phyloP scores from a whole-genome alignment of 1,140 invertebrate genomes.

The Holcopasites calliopsidis region DNA sequence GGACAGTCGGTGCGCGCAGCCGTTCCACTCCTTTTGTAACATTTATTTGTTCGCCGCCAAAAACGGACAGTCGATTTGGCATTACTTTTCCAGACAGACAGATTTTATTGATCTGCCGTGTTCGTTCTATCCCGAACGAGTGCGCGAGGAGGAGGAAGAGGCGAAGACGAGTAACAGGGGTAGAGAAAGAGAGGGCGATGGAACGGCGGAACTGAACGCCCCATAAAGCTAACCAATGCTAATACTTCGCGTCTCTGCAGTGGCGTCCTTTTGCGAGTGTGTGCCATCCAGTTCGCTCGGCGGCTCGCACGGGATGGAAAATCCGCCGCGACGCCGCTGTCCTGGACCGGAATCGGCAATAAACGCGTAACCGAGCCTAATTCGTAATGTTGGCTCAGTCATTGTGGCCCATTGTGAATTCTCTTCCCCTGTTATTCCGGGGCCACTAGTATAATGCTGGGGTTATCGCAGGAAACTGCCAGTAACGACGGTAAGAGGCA shows the following conservation, averaged over 20 bases:
- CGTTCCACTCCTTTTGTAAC: constrained; percentile 46
- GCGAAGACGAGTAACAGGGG: constrained; percentile 7
- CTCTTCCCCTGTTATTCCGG: constrained; percentile 46
- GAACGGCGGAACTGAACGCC: constrained; percentile 78
- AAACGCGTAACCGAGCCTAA: constrained; percentile 80
- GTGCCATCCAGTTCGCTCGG: constrained; percentile 8
- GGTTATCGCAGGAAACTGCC: constrained; percentile 76
- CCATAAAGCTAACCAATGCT: constrained; percentile 81
- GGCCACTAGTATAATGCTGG: constrained; percentile 62
- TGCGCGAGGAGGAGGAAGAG: constrained; percentile 11
- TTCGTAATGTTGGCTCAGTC: constrained; percentile 77
- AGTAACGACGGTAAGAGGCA: constrained; percentile 67
- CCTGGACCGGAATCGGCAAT: constrained; percentile 75
- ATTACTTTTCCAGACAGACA: constrained; percentile 75
- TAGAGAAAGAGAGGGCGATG: constrained; percentile 50
- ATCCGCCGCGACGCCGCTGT: constrained; percentile 62
- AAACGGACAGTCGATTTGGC: constrained; percentile 72
- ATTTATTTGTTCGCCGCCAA: constrained; percentile 49
- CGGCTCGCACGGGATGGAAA: background rate
- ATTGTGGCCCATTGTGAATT: constrained; percentile 73
- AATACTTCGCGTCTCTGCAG: constrained; percentile 78
- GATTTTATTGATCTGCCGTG: constrained; percentile 77
- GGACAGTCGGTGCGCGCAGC: background rate
- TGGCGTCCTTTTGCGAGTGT: constrained; percentile 66
- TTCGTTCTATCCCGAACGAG: constrained; percentile 20